A percentile compares a stretch with the other conserved stretches of the same genome.
phyloP scores from a whole-genome alignment of 1,140 invertebrate genomes.

The Saccostrea cuccullata region DNA sequence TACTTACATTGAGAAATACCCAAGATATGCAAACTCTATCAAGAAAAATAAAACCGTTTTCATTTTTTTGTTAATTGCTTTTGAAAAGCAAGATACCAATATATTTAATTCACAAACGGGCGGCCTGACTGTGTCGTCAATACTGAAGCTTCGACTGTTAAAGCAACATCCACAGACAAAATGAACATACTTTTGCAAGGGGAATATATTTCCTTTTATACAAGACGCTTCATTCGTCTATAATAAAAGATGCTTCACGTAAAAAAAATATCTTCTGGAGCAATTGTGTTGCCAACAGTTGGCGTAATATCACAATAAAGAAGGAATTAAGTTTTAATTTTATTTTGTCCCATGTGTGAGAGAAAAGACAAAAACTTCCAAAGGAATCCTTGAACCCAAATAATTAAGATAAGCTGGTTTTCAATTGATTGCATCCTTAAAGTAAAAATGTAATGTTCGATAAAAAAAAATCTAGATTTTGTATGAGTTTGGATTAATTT shows the following conservation, averaged over 20 bases:
- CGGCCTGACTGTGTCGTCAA: background rate
- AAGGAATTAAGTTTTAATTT: background rate
- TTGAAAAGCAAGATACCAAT: background rate
- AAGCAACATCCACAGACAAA: too few species aligned
- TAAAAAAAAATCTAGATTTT: too few species aligned
- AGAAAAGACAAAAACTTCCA: background rate
- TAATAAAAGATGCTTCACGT: background rate
- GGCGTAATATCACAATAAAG: background rate
- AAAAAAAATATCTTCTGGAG: background rate
- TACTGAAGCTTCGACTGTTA: background rate
- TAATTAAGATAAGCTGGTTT: background rate
- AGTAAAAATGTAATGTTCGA: background rate
- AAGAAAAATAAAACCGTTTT: background rate
- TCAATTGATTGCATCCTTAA: background rate
- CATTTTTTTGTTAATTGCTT: background rate
- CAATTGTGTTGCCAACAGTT: constrained; percentile 2
- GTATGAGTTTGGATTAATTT: too few species aligned
- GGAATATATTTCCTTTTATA: too few species aligned
- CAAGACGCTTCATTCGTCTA: background rate
- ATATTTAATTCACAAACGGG: background rate
- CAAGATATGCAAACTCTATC: background rate
- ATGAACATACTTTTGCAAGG: too few species aligned
- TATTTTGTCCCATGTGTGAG: constrained; percentile 7
- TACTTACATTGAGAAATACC: background rate
- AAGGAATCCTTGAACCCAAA: background rate